Base-by-base conservation (phyloP, 2,888 invertebrate genomes). In the Bombyx huttoni region DNA sequence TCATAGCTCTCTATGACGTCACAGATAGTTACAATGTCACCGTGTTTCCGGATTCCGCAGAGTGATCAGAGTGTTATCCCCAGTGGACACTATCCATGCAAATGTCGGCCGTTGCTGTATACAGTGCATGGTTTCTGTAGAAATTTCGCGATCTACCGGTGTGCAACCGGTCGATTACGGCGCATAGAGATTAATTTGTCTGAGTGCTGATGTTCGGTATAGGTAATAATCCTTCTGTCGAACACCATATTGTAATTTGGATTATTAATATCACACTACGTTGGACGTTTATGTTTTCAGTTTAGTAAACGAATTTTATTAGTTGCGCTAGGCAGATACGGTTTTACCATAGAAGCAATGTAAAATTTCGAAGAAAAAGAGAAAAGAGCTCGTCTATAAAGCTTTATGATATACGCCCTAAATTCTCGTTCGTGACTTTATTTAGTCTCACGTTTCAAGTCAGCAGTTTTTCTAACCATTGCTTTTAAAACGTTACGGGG, bases 111-210 rank as follows among this genome's bases (percentile, higher is more conserved):
- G 47, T 33, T 50, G 48, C 35, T 24, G 40, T 51, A 40, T 47
- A 33, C 49, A 14, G 24, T 51, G 10, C n/a, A 52, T 64, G 67
- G 65, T 66, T 66, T 62, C 58, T 62, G 64, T 67, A 63, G 66
- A 65, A 70, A 73, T 70, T 75, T 70, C 59, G 59, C 67, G 57
- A 65, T 67, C 60, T 57, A 58, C 55, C 62, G 63, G 67, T 73
- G 70, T 65, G 62, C 63, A 59, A 60, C 57, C 54, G 62, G 56
- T 70, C 65, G 71, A 76, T 77, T 68, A 61, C 52, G 53, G 57
- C 61, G 61, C 69, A 76, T 68, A 73, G 64, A 68, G 66, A 70
- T 72, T 75, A 75, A 74, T 76, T 73, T 75, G 70, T 70, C 67
- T 68, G 71, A 78, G 75, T 75, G 73, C 70, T 61, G 56, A 54